Percentiles rank a stretch among this genome's conserved stretches.
These are phyloP conservation scores for Cryptotermes secundus DNA, from an alignment of 1,140 invertebrate genomes.

Conservation along the genomic window DNA sequence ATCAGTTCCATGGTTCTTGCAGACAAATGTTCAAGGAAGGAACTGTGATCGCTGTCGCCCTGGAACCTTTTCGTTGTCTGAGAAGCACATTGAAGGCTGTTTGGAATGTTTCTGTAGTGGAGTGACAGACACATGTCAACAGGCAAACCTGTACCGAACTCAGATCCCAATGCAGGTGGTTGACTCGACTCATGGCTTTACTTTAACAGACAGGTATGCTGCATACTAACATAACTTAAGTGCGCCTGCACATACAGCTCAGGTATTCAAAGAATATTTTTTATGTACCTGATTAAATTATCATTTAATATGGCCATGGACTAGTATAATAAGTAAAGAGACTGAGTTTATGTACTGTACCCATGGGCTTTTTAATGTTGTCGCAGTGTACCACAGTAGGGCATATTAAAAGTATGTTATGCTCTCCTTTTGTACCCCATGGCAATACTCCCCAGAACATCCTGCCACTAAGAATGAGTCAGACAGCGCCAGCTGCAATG, in stretches of 20 bases:
- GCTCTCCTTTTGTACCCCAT: no score
- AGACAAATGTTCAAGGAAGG: constrained; percentile 75
- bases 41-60: constrained; percentile 77
- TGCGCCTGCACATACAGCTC: not conserved
- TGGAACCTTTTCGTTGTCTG: constrained; percentile 80
- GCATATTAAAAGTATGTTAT: no score
- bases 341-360: not conserved
- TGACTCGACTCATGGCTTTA: constrained; percentile 59
- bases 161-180: constrained; percentile 67
- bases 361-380: no score
- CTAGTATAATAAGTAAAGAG: not conserved
- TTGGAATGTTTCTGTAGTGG: constrained; percentile 91
- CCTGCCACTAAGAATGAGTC: no score
- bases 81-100: constrained; percentile 78
- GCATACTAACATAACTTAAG: not conserved
- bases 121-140: constrained; percentile 70
- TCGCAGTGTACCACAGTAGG: no score
- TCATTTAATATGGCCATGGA: not conserved
- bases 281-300: not conserved
- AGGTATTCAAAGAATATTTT: not conserved
- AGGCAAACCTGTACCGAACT: constrained; percentile 62
- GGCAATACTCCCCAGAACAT: no score
- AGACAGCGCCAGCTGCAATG: no score
- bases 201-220: constrained; percentile 62
- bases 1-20: constrained; percentile 30